Evolutionary conservation across 1,140 invertebrate genomes (phyloP), one percentile per base, ranked within the genome.

Genomic region (Leptopilina boulardi): DNA sequence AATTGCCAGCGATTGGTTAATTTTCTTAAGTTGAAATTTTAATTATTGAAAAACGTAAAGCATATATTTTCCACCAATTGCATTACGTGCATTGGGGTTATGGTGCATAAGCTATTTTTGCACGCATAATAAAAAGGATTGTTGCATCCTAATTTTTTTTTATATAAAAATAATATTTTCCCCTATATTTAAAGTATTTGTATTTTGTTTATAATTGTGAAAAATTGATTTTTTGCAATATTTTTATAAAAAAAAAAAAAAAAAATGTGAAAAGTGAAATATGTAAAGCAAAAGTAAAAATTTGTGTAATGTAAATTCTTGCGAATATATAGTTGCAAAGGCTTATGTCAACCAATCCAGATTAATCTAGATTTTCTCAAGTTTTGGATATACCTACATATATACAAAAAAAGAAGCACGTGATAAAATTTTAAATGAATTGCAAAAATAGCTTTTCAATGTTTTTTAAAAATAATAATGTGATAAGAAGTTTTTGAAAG

Each of bases 311-410:
- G n/a, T n/a, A n/a, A n/a, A n/a, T n/a, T n/a, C n/a, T n/a, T n/a
- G n/a, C n/a, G n/a, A n/a, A n/a, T n/a, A n/a, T n/a, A n/a, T n/a
- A n/a, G n/a, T n/a, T n/a, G n/a, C n/a, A n/a, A n/a, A n/a, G n/a
- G n/a, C 59, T 66, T 66, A 34, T 30, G 59, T 66, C 59, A 66
- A 15, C 59, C 59, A 66, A 66, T 66, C 26, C 59, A n/a, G 26
- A 66, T 34, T 9, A 9, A 38, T 38, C 9, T 6, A 8, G 34
- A 38, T 38, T 34, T 66, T 66, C 13, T 5, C 2, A 66, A 66
- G 13, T n/a, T n/a, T 34, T 66, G 11, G 23, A 66, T n/a, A 38
- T 5, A 30, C 26, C n/a, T n/a, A n/a, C n/a, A n/a, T n/a, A n/a
- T n/a, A n/a, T n/a, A 5, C 26, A 30, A 30, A 30, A 30, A 2